These are phyloP conservation scores for Chaetogeoica ovagalla DNA, from an alignment of 2,888 invertebrate species.

Conservation along the genomic window DNA sequence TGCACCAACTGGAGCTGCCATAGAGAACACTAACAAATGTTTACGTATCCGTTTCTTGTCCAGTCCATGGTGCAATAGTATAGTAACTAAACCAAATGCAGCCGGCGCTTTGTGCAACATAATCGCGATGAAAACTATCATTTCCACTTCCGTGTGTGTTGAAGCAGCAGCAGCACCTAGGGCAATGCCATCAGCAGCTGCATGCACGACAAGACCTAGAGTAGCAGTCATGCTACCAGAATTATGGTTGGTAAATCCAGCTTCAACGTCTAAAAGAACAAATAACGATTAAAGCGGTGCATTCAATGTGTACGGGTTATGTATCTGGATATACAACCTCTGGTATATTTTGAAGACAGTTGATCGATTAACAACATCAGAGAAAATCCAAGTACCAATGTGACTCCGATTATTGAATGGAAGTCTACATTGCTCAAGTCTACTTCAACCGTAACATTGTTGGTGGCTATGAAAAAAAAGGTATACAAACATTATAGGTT, in stretches of 20 bases:
- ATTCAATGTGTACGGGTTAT: not conserved
- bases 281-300: not conserved
- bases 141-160: conserved; percentile 92
- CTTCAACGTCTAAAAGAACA: conserved; percentile 59
- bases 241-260: conserved; percentile 56
- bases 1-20: conserved; percentile 88
- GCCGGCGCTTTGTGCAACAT: conserved; percentile 99
- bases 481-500: not conserved
- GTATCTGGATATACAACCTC: conserved; percentile 61
- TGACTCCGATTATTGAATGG: conserved; percentile 85
- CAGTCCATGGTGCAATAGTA: conserved; percentile 90
- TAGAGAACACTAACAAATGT: conserved; percentile 88
- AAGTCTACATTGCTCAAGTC: conserved; percentile 62
- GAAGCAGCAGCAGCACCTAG: conserved; percentile 98
- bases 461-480: conserved; percentile 30
- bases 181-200: conserved; percentile 97
- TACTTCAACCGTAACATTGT: conserved; percentile 31
- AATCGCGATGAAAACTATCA: conserved; percentile 96
- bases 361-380: conserved; percentile 98
- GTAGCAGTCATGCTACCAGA: conserved; percentile 86
- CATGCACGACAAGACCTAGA: conserved; percentile 94
- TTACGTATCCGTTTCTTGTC: conserved; percentile 84
- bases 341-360: conserved; percentile 65
- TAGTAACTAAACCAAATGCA: conserved; percentile 97
- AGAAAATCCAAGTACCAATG: conserved; percentile 91